Evolutionary conservation across 2,113 vertebrate genomes (phyloP), one percentile per base, ranked within the genome.

Genomic region (Pelobates fuscus): DNA sequence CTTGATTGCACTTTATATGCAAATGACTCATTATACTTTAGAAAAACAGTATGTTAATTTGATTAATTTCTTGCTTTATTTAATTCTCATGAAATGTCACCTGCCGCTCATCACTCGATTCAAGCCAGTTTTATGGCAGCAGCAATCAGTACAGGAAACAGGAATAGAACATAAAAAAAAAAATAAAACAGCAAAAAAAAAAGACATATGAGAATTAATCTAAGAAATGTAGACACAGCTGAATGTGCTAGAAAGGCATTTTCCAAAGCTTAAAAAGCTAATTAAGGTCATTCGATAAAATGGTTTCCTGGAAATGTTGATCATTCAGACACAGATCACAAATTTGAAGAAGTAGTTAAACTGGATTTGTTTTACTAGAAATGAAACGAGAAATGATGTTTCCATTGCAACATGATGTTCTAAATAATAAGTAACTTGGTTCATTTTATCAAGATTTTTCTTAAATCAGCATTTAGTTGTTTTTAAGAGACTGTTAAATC

Each of bases 71-170:
- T 85, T 83, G 78, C 79, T 70, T 79, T 82, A 87, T 86, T 90
- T 90, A 83, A 86, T 81, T 86, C 80, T 83, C 82, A 70, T 18
- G 30, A 88, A 90, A 89, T 91, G 85, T 87, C 87, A 91, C 80
- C 87, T 91, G 91, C 78, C 89, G 89, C 87, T 91, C 90, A 90
- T 80, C 83, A 83, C 83, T 62, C 78, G 78, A 81, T 83, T 67
- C 77, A 80, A 2, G 58, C 27, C 72, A 81, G 54, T 77, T 84
- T 52, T 27, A 85, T 81, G 75, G 82, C 85, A 89, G 82, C 76
- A 86, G 77, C 76, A 85, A 88, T 79, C 71, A 80, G 68, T 52
- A 46, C 52, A 58, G 84, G 84, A 77, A 87, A 41, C 41, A 61
- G 80, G 85, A 82, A 83, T 81, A 83, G 86, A 82, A 85, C 26